phyloP scores from a whole-genome alignment of 2,113 vertebrate genomes.

The Hyperoodon ampullatus region DNA sequence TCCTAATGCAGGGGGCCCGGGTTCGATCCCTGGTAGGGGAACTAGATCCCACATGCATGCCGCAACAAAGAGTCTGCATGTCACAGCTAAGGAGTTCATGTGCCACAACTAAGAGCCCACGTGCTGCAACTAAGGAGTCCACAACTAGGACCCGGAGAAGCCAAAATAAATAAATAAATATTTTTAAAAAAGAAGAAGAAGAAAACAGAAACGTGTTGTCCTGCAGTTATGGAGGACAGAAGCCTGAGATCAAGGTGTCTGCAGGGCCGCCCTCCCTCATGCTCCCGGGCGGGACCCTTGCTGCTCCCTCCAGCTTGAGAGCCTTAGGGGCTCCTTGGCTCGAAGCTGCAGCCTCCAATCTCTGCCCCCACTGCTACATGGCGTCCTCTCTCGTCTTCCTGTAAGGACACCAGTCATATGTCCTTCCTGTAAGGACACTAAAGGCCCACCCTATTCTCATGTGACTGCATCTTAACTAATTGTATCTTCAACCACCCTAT shows the following conservation, averaged over 20 bases:
- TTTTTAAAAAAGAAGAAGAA: too few species aligned
- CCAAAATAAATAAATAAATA: too few species aligned
- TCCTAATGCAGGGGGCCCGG: too few species aligned
- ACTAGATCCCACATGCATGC: too few species aligned
- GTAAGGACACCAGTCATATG: background rate
- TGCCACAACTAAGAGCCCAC: too few species aligned
- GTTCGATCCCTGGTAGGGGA: too few species aligned
- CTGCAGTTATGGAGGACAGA: rapidly evolving
- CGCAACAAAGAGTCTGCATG: too few species aligned
- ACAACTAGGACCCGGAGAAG: too few species aligned
- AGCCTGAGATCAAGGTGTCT: background rate
- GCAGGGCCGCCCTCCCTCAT: background rate
- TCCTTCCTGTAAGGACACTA: too few species aligned
- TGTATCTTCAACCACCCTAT: background rate
- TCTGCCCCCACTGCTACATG: background rate
- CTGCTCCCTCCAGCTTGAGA: background rate
- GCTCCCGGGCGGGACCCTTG: background rate
- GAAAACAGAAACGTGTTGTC: too few species aligned
- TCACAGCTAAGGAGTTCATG: too few species aligned
- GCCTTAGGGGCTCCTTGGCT: background rate
- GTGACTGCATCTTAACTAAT: background rate
- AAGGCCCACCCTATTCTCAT: background rate
- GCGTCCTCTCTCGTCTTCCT: background rate
- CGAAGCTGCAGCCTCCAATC: background rate
- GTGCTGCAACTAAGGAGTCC: too few species aligned